Conservation (phyloP, 1,140 invertebrate genomes). For the Tribolium madens region DNA sequence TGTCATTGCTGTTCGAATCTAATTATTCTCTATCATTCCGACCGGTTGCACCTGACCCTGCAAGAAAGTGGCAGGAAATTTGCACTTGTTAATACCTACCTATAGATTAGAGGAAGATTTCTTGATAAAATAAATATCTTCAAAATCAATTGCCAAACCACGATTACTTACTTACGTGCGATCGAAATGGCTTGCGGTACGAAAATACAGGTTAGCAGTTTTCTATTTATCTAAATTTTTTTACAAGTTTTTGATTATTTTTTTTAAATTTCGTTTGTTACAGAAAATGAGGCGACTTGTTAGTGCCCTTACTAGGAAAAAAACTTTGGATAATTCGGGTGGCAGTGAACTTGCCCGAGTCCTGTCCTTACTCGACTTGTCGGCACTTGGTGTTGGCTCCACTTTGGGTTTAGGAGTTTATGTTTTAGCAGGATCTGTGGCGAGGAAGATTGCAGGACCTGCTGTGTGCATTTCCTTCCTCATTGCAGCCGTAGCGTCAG, state of each 20-base stretch:
- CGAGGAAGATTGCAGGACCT: constrained; percentile 86
- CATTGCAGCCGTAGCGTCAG: constrained; percentile 88
- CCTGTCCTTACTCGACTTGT: constrained; percentile 82
- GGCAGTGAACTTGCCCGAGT: constrained; percentile 79
- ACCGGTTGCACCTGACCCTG: background rate
- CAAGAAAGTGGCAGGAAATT: background rate
- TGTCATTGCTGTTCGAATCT: background rate
- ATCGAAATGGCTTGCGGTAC: background rate
- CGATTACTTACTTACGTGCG: background rate
- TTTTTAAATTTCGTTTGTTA: background rate
- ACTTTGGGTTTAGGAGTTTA: constrained; percentile 94
- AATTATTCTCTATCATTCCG: background rate
- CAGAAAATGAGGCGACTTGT: background rate
- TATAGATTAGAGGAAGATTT: background rate
- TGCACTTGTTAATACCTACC: too few relatives aligned
- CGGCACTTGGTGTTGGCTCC: constrained; percentile 86
- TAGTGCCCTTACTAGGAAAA: constrained; percentile 34
- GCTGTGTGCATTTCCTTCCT: constrained; percentile 89
- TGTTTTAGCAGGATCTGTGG: constrained; percentile 90
- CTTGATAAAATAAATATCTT: background rate
- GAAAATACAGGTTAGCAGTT: background rate
- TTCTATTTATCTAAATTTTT: background rate
- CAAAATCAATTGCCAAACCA: background rate
- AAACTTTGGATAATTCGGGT: constrained; percentile 63
- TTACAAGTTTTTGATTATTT: background rate